phyloP scores from a whole-genome alignment of 2,797 vertebrate genomes.

The Pogoniulus pusillus region DNA sequence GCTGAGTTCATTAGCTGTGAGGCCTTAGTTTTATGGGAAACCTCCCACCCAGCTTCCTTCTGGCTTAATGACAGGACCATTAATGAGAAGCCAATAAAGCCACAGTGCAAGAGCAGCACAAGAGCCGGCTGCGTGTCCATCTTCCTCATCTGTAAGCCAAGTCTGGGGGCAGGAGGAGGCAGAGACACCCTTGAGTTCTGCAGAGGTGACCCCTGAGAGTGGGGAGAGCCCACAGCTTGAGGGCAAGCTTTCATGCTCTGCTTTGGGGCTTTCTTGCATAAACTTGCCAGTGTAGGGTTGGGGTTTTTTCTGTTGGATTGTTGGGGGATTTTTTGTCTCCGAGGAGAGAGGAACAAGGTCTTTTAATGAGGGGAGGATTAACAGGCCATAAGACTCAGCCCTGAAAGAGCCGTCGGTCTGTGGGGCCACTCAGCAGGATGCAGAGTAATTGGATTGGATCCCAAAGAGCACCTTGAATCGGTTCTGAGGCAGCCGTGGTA shows the following conservation, averaged over 20 bases:
- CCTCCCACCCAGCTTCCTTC: slow-evolving; percentile 64
- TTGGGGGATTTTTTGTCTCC: background rate
- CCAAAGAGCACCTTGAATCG: slow-evolving; percentile 88
- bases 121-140: background rate
- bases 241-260: slow-evolving; percentile 65
- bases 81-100: slow-evolving; percentile 66
- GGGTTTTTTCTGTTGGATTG: background rate
- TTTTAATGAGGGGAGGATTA: slow-evolving; percentile 90
- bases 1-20: slow-evolving; percentile 45
- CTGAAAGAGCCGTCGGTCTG: slow-evolving; percentile 92
- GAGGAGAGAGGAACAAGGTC: slow-evolving; percentile 83
- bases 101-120: background rate
- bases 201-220: slow-evolving; percentile 3
- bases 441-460: slow-evolving; percentile 98
- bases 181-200: background rate
- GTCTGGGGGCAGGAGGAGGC: slow-evolving; percentile 3
- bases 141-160: background rate
- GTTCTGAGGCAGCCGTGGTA: slow-evolving; percentile 76
- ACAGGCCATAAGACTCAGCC: slow-evolving; percentile 73
- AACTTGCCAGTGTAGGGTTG: slow-evolving; percentile 71
- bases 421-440: slow-evolving; percentile 89
- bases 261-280: slow-evolving; percentile 85
- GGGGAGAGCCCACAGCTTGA: background rate
- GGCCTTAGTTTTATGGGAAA: slow-evolving; percentile 65
- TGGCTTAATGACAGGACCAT: slow-evolving; percentile 67